Conservation (phyloP, 2,888 invertebrate species). For the Nebria brevicollis region DNA sequence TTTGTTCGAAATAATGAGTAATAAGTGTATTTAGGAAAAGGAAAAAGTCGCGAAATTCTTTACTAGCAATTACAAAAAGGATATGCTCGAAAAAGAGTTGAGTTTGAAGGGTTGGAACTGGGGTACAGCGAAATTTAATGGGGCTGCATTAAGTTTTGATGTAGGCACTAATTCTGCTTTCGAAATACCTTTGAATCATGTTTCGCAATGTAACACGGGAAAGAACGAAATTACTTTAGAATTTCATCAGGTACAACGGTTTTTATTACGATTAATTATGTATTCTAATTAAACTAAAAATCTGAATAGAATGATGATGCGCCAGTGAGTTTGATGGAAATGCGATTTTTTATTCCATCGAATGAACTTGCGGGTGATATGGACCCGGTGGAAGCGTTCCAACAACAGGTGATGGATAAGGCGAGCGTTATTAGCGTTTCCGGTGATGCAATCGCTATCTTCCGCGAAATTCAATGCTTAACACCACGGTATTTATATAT, state of each 20-base stretch:
- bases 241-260: constrained; percentile 82
- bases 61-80: constrained; percentile 81
- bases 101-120: constrained; percentile 99
- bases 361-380: constrained; percentile 85
- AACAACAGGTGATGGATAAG: constrained; percentile 95
- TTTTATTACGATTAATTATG: constrained; percentile 17
- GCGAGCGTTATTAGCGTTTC: constrained; percentile 98
- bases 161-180: constrained; percentile 87
- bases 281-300: constrained; percentile 10
- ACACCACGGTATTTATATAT: constrained; percentile 82
- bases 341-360: constrained; percentile 97
- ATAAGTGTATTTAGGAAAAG: constrained; percentile 73
- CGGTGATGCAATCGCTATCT: constrained; percentile 97
- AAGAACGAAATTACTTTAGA: constrained; percentile 99
- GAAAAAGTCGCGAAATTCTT: constrained; percentile 94
- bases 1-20: constrained; percentile 49
- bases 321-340: constrained; percentile 95
- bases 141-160: constrained; percentile 86
- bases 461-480: constrained; percentile 96
- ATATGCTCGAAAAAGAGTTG: constrained; percentile 90
- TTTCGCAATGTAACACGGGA: constrained; percentile 94
- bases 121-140: constrained; percentile 95
- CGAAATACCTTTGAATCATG: constrained; percentile 95
- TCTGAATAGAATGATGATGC: constrained; percentile 91
- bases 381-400: constrained; percentile 97